These are phyloP conservation scores for Drosophila tanythrix DNA, from an alignment of 2,888 invertebrate species.

Conservation along the genomic window DNA sequence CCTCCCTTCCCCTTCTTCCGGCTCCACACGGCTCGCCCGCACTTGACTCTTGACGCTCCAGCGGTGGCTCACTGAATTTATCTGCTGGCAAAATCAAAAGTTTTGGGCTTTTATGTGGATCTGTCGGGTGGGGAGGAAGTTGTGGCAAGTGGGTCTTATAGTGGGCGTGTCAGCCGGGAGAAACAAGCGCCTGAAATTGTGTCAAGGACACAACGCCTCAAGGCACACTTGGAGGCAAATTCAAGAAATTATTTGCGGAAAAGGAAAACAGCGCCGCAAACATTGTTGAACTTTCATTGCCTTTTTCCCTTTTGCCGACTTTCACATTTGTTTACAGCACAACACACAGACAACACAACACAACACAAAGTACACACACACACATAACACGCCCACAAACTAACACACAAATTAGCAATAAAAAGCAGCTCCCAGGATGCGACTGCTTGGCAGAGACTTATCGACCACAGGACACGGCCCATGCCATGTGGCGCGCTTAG, in stretches of 20 bases:
- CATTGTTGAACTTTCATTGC: slow-evolving; percentile 74
- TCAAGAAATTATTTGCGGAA: slow-evolving; percentile 73
- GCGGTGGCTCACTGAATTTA: slow-evolving; percentile 60
- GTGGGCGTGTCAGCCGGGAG: slow-evolving; percentile 41
- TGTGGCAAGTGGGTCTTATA: slow-evolving; percentile 12
- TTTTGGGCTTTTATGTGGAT: slow-evolving; percentile 63
- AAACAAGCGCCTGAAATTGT: slow-evolving; percentile 47
- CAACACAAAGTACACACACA: background rate
- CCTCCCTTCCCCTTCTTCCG: background rate
- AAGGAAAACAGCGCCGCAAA: slow-evolving; percentile 68
- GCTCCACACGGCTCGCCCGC: background rate
- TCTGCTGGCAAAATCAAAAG: slow-evolving; percentile 71
- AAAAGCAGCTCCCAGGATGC: slow-evolving; percentile 44
- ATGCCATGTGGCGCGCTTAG: slow-evolving; percentile 19
- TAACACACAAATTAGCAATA: slow-evolving; percentile 53
- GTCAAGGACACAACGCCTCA: slow-evolving; percentile 67
- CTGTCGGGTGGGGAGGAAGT: background rate
- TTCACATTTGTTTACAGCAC: slow-evolving; percentile 37
- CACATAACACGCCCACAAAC: slow-evolving; percentile 3
- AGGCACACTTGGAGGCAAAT: slow-evolving; percentile 57
- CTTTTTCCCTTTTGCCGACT: slow-evolving; percentile 27
- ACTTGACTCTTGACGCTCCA: slow-evolving; percentile 47
- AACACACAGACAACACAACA: slow-evolving; percentile 18
- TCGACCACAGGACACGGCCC: slow-evolving; percentile 27
- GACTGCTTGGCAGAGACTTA: slow-evolving; percentile 24